These are phyloP conservation scores for Solenopsis invicta DNA, from an alignment of 1,140 invertebrate species.

Conservation along the genomic window DNA sequence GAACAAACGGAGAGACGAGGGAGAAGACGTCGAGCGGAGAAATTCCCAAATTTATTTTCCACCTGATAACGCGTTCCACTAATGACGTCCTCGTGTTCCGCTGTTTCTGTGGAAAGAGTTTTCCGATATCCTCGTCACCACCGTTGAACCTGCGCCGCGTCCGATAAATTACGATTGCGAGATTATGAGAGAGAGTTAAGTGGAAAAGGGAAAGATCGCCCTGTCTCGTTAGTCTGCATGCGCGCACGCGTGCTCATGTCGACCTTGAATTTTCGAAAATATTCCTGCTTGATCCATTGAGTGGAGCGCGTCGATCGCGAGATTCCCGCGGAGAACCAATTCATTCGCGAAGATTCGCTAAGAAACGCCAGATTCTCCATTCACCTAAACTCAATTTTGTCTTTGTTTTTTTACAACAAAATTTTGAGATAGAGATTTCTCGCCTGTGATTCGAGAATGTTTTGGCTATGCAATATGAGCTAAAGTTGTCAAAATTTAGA, in stretches of 20 bases:
- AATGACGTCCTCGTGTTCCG: slow-evolving; percentile 21
- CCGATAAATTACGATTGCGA: neutral
- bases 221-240: too few species aligned
- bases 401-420: neutral
- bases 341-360: slow-evolving; percentile 6
- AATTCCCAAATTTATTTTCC: slow-evolving; percentile 9
- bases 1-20: too few species aligned
- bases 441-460: too few species aligned
- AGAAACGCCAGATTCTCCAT: slow-evolving; percentile 25
- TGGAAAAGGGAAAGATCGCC: neutral
- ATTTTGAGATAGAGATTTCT: neutral
- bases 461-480: too few species aligned
- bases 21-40: neutral
- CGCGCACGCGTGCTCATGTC: slow-evolving; percentile 1
- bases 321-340: neutral
- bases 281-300: slow-evolving; percentile 20
- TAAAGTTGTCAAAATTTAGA: too few species aligned
- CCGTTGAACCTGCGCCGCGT: neutral
- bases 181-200: neutral
- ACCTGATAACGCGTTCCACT: neutral
- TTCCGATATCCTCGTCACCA: neutral
- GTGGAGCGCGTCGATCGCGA: slow-evolving; percentile 47
- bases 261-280: slow-evolving; percentile 66
- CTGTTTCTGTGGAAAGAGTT: neutral
- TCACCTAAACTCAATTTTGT: neutral